A percentile compares a stretch with the other conserved stretches of the same genome.
Evolutionary conservation across 2,797 vertebrate genomes (phyloP).

Genomic region (Myripristis jacobus): DNA sequence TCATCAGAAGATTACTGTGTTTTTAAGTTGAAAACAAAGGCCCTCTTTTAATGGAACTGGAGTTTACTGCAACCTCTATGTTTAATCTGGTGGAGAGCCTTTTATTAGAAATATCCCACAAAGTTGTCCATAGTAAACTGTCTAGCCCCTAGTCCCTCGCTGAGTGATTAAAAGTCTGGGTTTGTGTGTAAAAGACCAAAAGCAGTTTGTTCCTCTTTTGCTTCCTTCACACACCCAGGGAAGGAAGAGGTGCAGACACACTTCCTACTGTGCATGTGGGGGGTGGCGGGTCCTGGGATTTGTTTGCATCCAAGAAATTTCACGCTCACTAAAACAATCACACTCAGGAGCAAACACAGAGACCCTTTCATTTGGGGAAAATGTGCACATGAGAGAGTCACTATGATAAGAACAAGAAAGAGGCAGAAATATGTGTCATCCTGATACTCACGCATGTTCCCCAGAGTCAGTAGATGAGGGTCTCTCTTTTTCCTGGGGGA

Average conservation of each 20-base stretch:
- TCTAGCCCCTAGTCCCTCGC: no score
- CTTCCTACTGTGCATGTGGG: slow-evolving; percentile 70
- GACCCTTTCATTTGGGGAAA: slow-evolving; percentile 25
- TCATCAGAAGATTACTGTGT: not conserved
- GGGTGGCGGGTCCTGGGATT: slow-evolving; percentile 26
- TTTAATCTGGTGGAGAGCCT: not conserved
- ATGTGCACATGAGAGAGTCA: not conserved
- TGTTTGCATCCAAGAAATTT: slow-evolving; percentile 54
- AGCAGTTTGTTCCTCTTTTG: slow-evolving; percentile 66
- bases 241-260: slow-evolving; percentile 78
- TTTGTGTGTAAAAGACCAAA: slow-evolving; percentile 47
- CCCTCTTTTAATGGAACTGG: not conserved
- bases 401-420: not conserved
- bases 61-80: not conserved
- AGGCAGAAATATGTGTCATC: not conserved
- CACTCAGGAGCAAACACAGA: slow-evolving; percentile 14
- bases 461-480: slow-evolving; percentile 89
- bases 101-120: not conserved
- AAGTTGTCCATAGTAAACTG: no score
- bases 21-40: slow-evolving; percentile 7
- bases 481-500: slow-evolving; percentile 90
- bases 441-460: slow-evolving; percentile 88
- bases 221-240: slow-evolving; percentile 77
- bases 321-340: slow-evolving; percentile 31
- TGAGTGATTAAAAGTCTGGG: slow-evolving; percentile 17